Percentiles rank a stretch among this genome's conserved stretches.
These are phyloP conservation scores for Drosophila emarginata DNA, from an alignment of 2,888 invertebrate genomes.

Conservation along the genomic window DNA sequence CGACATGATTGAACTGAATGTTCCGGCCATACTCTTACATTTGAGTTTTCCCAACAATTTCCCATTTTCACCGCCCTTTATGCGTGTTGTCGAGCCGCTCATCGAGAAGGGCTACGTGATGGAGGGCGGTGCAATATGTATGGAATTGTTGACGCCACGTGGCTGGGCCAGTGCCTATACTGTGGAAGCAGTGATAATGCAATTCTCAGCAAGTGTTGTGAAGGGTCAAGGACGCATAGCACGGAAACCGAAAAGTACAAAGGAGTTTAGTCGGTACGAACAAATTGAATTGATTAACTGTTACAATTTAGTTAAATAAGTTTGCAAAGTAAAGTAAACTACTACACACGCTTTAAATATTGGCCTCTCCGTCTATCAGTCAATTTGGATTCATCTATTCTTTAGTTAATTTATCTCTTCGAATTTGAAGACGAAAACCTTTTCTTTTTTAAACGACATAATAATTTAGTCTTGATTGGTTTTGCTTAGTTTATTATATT, in stretches of 20 bases:
- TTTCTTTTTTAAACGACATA: too few species aligned
- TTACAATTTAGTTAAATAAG: background rate
- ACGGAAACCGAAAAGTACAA: conserved; percentile 89
- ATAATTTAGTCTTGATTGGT: too few species aligned
- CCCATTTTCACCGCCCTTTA: conserved; percentile 94
- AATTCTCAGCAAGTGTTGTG: conserved; percentile 93
- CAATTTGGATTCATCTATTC: too few species aligned
- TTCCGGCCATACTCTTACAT: conserved; percentile 90
- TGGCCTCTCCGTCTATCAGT: too few species aligned
- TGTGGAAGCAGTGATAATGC: conserved; percentile 93
- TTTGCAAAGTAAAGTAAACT: too few species aligned
- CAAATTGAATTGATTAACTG: background rate
- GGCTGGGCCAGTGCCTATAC: conserved; percentile 87
- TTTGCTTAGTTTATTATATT: too few species aligned
- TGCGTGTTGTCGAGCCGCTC: conserved; percentile 90
- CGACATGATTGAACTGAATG: conserved; percentile 90
- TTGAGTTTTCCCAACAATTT: conserved; percentile 94
- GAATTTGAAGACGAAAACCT: too few species aligned
- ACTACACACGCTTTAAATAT: too few species aligned
- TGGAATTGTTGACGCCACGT: conserved; percentile 92
- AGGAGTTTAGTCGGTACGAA: conserved; percentile 87
- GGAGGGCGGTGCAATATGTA: conserved; percentile 95
- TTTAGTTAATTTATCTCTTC: too few species aligned
- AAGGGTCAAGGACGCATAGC: conserved; percentile 93
- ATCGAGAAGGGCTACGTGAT: conserved; percentile 94